Percentiles rank a stretch among this genome's conserved stretches.
Evolutionary conservation across 2,113 vertebrate species (phyloP).

Genomic region (Ammodytes dubius): DNA sequence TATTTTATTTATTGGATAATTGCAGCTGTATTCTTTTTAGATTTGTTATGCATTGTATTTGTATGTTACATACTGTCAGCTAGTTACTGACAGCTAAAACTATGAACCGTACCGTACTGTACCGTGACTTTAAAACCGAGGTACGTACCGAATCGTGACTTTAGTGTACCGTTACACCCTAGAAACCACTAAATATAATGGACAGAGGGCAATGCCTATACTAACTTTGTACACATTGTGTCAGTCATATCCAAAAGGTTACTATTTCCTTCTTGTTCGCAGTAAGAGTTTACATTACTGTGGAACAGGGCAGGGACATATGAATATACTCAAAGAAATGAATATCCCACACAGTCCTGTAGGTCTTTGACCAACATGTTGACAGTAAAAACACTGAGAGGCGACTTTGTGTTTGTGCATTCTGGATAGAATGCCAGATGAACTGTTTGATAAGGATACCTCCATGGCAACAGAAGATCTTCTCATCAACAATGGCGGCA

Average conservation of each 20-base stretch:
- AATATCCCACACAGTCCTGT: slow-evolving; percentile 19
- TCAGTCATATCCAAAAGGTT: slow-evolving; percentile 5
- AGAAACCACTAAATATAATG: background rate
- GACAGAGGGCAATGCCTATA: background rate
- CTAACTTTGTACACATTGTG: background rate
- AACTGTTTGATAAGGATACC: slow-evolving; percentile 83
- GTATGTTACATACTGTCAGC: too few species aligned
- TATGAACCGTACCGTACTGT: too few species aligned
- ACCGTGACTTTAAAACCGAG: too few species aligned
- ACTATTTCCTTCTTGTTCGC: background rate
- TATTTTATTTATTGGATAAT: too few species aligned
- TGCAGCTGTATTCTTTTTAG: too few species aligned
- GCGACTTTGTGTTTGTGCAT: background rate
- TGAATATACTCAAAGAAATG: slow-evolving; percentile 29
- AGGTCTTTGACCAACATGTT: slow-evolving; percentile 50
- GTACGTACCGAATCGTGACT: too few species aligned
- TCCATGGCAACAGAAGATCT: slow-evolving; percentile 99
- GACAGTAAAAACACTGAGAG: slow-evolving; percentile 60
- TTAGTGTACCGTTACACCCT: too few species aligned
- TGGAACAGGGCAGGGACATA: slow-evolving; percentile 2
- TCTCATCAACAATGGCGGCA: slow-evolving; percentile 96
- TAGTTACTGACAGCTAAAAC: too few species aligned
- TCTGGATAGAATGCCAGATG: slow-evolving; percentile 40
- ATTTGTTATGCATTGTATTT: too few species aligned
- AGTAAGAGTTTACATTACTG: background rate